Evolutionary conservation across 2,113 vertebrate species (phyloP).

Genomic region (Nesoenas mayeri): DNA sequence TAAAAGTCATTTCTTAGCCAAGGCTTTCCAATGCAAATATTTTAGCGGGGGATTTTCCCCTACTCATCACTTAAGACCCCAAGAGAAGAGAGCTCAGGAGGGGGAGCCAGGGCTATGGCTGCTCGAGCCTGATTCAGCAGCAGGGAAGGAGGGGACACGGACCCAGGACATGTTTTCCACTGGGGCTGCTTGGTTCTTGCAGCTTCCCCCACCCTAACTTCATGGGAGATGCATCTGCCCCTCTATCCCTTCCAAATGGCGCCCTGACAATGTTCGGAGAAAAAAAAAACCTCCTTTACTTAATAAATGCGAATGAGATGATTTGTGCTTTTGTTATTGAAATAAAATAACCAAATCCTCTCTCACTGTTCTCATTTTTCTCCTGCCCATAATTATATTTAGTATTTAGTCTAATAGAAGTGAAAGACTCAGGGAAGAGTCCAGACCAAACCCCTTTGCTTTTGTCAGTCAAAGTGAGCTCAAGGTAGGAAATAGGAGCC

Average conservation of each 20-base stretch:
- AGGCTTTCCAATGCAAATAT: constrained; percentile 33
- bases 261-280: background rate
- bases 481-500: background rate
- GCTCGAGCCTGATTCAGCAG: background rate
- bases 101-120: background rate
- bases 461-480: background rate
- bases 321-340: background rate
- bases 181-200: background rate
- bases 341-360: background rate
- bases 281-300: background rate
- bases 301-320: background rate
- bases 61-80: background rate
- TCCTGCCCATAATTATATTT: background rate
- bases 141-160: background rate
- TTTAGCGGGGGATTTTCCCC: constrained; percentile 44
- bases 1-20: constrained; percentile 18
- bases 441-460: background rate
- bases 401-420: background rate
- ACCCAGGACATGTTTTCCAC: background rate
- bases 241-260: background rate
- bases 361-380: background rate
- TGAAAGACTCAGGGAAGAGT: background rate
- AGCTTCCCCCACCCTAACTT: background rate
- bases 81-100: background rate
- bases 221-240: background rate